Conservation (phyloP, 2,888 invertebrate species). For the Odontocerum albicorne region DNA sequence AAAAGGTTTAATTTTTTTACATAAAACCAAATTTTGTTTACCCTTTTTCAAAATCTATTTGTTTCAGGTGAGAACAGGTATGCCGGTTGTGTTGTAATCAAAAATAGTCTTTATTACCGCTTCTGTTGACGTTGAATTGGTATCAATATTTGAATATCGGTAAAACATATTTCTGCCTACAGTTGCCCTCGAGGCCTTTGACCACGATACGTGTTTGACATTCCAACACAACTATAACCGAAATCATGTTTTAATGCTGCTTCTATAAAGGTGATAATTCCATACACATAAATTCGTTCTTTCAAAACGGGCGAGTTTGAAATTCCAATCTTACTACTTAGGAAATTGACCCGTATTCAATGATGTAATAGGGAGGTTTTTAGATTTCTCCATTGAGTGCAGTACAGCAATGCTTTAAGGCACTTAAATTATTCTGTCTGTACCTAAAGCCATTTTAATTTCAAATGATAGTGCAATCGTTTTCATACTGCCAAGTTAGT, state of each 20-base stretch:
- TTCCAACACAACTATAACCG: conserved; percentile 23
- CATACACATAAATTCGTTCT: not conserved
- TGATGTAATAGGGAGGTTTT: conserved; percentile 8
- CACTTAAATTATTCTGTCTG: not conserved
- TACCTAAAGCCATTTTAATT: not conserved
- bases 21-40: not conserved
- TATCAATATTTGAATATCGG: conserved; percentile 10
- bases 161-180: conserved; percentile 17
- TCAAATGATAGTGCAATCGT: too few relatives aligned
- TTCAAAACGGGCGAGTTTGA: conserved; percentile 2
- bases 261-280: conserved; percentile 18
- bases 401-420: not conserved
- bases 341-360: conserved; percentile 14
- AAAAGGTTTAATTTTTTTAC: not conserved
- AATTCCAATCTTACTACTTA: conserved; percentile 7
- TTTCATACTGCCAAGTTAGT: too few relatives aligned
- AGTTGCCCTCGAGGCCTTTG: conserved; percentile 31
- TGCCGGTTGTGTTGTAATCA: not conserved
- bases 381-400: not conserved
- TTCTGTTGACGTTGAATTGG: conserved; percentile 3
- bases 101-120: conserved; percentile 8
- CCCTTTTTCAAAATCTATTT: not conserved
- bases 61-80: not conserved
- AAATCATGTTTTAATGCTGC: too few relatives aligned
- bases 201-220: conserved; percentile 32